A percentile compares a stretch with the other conserved stretches of the same genome.
These are phyloP conservation scores for Sitobion miscanthi DNA, from an alignment of 1,140 invertebrate genomes.

Conservation along the genomic window DNA sequence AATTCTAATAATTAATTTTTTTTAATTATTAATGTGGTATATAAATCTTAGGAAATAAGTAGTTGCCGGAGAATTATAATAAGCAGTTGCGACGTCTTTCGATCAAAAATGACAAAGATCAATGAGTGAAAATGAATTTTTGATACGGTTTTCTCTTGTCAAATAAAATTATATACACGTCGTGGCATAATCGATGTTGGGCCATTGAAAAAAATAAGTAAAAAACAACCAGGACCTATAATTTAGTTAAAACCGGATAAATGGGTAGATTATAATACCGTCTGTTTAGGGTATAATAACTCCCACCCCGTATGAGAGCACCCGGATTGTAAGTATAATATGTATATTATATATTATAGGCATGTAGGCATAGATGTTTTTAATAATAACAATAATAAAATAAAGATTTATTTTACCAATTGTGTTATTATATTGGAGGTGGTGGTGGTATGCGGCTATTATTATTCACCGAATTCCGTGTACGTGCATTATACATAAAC, in stretches of 20 bases:
- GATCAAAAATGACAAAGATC: neutral
- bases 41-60: neutral
- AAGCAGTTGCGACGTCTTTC: neutral
- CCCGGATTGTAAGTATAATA: no score
- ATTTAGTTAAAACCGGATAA: slow-evolving; percentile 44
- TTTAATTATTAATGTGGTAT: slow-evolving; percentile 1
- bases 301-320: neutral
- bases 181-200: neutral
- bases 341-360: neutral
- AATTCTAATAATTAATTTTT: slow-evolving; percentile 16
- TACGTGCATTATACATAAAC: neutral
- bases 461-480: slow-evolving; percentile 21
- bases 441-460: neutral
- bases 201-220: neutral
- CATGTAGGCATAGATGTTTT: neutral
- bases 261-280: neutral
- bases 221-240: slow-evolving; percentile 12
- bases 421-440: neutral
- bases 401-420: slow-evolving; percentile 34
- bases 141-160: slow-evolving; percentile 19
- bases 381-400: slow-evolving; percentile 31
- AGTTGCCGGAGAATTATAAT: slow-evolving; percentile 3
- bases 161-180: neutral
- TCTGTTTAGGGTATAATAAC: neutral
- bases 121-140: slow-evolving; percentile 15